Base-by-base conservation (phyloP, 2,888 invertebrate genomes). In the Eristalinus sepulchralis region DNA sequence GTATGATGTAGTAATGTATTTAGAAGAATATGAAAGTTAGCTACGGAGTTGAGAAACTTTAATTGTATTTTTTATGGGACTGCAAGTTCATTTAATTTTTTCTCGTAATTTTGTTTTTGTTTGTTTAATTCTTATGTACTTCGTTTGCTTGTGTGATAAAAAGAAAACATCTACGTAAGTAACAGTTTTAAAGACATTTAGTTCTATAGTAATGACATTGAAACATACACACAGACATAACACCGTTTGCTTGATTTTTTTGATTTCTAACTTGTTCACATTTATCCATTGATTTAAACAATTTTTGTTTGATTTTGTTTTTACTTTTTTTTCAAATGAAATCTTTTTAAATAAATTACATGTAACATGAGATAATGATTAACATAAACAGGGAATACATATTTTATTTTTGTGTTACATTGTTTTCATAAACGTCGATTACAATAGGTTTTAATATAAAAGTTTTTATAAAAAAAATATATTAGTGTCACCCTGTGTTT, bases 181-280 rank as follows among this genome's bases (percentile, higher is more conserved):
- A 86, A 83, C 83, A 86, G 86, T 78, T 83, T 82, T 83, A 86
- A 86, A 86, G 86, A 86, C 85, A 86, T 86, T 86, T 86, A 79
- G 83, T 79, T 85, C 76, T 64, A 75, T 82, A 86, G 83, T 83
- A 79, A 83, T 86, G 83, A 86, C 86, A 86, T 86, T 86, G 86
- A 86, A 86, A 86, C 86, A 86, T 86, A 86, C 83, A 86, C 83
- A 83, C 83, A 86, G 86, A 86, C 83, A 86, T 86, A 86, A 86
- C 83, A 86, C 86, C 73, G 31, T 79, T 78, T 62, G 27, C 20
- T 57, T 36, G 8, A 57, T 64, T 60, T 55, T 11, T 60, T 68
- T 70, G 17, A 13, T 66, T 22, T 60, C 53, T 31, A 55, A 62
- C 34, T 70, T 63, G 47, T 68, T 77, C 36, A 73, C 70, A 77